These are phyloP conservation scores for Agelas oroides DNA, from an alignment of 37 sponge, comb jelly and placozoan genomes.

Conservation along the genomic window DNA sequence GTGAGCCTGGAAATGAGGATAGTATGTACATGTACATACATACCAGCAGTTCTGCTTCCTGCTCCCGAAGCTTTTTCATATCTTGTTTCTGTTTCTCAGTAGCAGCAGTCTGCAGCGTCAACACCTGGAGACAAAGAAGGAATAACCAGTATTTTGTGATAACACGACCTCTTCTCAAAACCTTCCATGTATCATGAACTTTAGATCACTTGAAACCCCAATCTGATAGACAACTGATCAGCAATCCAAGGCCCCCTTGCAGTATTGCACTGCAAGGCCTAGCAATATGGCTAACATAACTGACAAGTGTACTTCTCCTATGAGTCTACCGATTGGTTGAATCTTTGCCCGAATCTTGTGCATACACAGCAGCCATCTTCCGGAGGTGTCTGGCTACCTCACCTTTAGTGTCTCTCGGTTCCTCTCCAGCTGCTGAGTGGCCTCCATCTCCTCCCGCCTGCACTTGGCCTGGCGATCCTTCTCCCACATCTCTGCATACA, in stretches of 20 bases:
- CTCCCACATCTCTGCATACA: slow-evolving; percentile 96
- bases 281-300: too few species aligned
- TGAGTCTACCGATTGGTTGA: too few species aligned
- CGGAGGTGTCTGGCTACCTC: not conserved
- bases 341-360: not conserved
- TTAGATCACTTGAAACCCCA: too few species aligned
- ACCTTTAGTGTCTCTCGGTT: slow-evolving; percentile 88
- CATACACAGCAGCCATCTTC: not conserved
- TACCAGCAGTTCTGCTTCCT: slow-evolving; percentile 93
- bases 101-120: slow-evolving; percentile 90
- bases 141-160: not conserved
- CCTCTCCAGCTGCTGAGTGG: slow-evolving; percentile 85
- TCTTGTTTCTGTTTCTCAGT: slow-evolving; percentile 78
- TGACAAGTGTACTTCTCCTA: too few species aligned
- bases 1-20: too few species aligned
- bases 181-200: too few species aligned
- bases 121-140: slow-evolving; percentile 29
- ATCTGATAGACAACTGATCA: too few species aligned
- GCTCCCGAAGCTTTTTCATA: slow-evolving; percentile 70
- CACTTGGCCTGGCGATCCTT: slow-evolving; percentile 85
- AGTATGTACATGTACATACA: not conserved
- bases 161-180: too few species aligned
- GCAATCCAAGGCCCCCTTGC: too few species aligned
- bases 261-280: too few species aligned
- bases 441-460: slow-evolving; percentile 95